Conservation (phyloP, 2,888 invertebrate species). For the Nineta flava region DNA sequence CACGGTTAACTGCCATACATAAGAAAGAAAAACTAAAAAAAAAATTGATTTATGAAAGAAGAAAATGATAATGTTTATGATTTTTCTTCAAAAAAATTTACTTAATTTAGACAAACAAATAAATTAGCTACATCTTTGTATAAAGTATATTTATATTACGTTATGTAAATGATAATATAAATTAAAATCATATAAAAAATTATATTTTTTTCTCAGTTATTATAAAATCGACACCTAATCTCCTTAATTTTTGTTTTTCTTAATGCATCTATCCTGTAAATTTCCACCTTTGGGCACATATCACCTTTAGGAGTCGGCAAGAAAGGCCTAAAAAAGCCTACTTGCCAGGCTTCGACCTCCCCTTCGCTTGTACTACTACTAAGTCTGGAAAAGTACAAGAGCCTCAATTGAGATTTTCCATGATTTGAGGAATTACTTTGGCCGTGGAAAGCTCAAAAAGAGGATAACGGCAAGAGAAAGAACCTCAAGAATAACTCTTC, state of each 20-base stretch:
- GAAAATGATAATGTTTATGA: not conserved
- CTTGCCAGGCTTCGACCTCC: too few relatives aligned
- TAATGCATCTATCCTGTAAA: too few relatives aligned
- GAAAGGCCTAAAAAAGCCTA: too few relatives aligned
- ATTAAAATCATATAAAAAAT: not conserved
- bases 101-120: not conserved
- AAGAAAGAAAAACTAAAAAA: not conserved
- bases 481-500: too few relatives aligned
- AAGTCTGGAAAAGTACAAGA: too few relatives aligned
- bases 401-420: too few relatives aligned
- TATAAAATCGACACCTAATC: not conserved
- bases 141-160: slow-evolving; percentile 1
- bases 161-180: slow-evolving; percentile 1
- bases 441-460: too few relatives aligned
- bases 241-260: not conserved
- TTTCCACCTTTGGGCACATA: too few relatives aligned
- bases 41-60: not conserved
- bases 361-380: too few relatives aligned
- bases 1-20: not conserved
- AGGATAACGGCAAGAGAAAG: too few relatives aligned
- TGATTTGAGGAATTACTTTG: too few relatives aligned
- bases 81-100: not conserved
- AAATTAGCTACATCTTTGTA: not conserved
- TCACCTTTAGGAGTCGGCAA: too few relatives aligned
- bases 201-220: not conserved